Percentiles rank a stretch among this genome's conserved stretches.
These are phyloP conservation scores for Donacobius atricapilla DNA, from an alignment of 2,113 vertebrate genomes.

Conservation along the genomic window DNA sequence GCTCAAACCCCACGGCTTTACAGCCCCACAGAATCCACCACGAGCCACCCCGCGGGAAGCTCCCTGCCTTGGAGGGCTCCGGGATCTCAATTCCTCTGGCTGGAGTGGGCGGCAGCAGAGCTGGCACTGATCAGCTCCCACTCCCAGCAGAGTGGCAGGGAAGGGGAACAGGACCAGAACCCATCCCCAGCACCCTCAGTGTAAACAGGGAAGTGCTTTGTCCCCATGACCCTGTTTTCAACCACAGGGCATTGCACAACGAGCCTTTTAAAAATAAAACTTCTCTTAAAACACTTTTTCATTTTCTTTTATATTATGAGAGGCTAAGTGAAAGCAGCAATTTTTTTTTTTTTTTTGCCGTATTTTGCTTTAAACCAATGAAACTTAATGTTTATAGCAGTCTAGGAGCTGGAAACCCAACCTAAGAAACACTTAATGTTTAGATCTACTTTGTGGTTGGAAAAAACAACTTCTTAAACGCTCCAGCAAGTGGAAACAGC, in stretches of 20 bases:
- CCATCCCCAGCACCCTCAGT: not conserved
- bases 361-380: slow-evolving; percentile 52
- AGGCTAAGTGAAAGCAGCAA: slow-evolving; percentile 3
- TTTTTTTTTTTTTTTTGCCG: not conserved
- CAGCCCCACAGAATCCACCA: not conserved
- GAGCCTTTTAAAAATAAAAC: slow-evolving; percentile 1
- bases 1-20: accelerated
- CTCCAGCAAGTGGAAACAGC: slow-evolving; percentile 77
- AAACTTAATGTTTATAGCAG: slow-evolving; percentile 72
- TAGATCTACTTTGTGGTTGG: slow-evolving; percentile 81
- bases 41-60: accelerated
- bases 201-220: not conserved
- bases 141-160: not conserved
- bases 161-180: not conserved
- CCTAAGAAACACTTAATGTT: slow-evolving; percentile 77
- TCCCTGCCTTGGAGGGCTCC: not conserved
- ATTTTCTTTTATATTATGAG: not conserved
- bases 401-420: slow-evolving; percentile 72
- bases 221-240: not conserved
- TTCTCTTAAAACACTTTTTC: not conserved
- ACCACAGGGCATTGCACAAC: slow-evolving; percentile 24
- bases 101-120: not conserved
- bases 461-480: slow-evolving; percentile 78
- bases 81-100: not conserved
- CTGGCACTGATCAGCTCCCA: not conserved